phyloP scores from a whole-genome alignment of 2,797 vertebrate genomes.

The Calcarius lapponicus region DNA sequence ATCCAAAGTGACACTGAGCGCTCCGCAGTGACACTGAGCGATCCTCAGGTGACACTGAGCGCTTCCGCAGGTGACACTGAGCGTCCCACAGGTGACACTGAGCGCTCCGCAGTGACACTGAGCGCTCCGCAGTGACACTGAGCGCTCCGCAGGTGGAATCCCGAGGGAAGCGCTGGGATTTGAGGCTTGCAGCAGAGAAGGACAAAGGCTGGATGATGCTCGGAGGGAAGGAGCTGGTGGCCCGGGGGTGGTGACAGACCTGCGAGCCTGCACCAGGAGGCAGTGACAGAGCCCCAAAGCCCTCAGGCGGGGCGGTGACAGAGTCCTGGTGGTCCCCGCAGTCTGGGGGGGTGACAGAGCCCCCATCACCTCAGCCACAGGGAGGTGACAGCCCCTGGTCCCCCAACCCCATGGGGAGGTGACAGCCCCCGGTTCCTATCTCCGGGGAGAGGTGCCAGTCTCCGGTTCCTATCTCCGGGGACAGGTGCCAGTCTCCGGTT shows the following conservation, averaged over 20 bases:
- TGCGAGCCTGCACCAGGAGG: not conserved
- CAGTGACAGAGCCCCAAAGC: fast-evolving
- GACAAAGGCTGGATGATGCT: fast-evolving
- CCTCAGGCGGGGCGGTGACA: not conserved
- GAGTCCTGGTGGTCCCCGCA: not conserved
- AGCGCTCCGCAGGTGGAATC: not conserved
- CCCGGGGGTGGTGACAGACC: not conserved
- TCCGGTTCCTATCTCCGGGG: fast-evolving
- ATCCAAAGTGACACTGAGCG: no score
- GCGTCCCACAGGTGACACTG: no score
- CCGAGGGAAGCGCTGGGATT: fast-evolving
- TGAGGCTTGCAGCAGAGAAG: fast-evolving
- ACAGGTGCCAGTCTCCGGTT: not conserved
- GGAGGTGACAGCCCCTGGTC: not conserved
- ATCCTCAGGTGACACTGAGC: no score
- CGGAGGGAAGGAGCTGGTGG: fast-evolving
- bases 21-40: no score
- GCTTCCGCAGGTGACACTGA: no score
- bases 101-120: no score
- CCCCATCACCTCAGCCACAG: fast-evolving
- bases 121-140: no score
- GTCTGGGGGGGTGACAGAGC: no score
- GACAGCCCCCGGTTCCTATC: fast-evolving
- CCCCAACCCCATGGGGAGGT: fast-evolving
- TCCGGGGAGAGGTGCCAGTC: not conserved